Base-by-base conservation (phyloP, 2,113 vertebrate species). In the Aptenodytes forsteri region DNA sequence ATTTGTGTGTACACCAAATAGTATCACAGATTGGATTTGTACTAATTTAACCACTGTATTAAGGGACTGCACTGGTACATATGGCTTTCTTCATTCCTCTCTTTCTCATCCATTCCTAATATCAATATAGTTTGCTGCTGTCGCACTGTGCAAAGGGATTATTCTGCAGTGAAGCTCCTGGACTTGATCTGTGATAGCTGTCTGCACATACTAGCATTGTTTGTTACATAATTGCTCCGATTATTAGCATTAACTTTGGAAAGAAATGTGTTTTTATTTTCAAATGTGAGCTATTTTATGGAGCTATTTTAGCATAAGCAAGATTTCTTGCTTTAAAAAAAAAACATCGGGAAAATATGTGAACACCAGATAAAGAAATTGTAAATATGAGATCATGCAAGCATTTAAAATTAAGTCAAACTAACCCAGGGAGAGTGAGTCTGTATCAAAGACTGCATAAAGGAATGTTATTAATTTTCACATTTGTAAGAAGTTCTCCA, bases 381-480 rank as follows among this genome's bases (percentile, higher is more conserved):
- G 15, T 79, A 92, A 95, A 78, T 72, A 90, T 14, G 30, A 32
- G 11, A 83, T 67, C 52, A 65, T 56, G 56, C 4, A 93, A 91
- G n/a, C 56, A 82, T 83, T 90, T 56, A 49, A 77, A 86, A 80
- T 83, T 72, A 88, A 94, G 64, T 42, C 64, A 91, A 83, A 94
- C 92, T 75, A 94, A 89, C 64, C 44, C 19, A 80, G 55, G 55
- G 5, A 71, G 50, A 61, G 9, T 3, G 3, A 91, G 19, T 75
- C 26, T 81, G 8, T 78, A 58, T 52, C 71, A 77, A 78, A 71
- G 42, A 30, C 40, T 80, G 42, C 29, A 92, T 70, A 81, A 78
- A 29, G n/a, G 13, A 96, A 92, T 82, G 44, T n/a, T 47, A 92
- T 83, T 92, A 88, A 77, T 87, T 89, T 90, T 88, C 64, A 87